phyloP scores from a whole-genome alignment of 2,113 vertebrate species.

The Accipiter virgatus region DNA sequence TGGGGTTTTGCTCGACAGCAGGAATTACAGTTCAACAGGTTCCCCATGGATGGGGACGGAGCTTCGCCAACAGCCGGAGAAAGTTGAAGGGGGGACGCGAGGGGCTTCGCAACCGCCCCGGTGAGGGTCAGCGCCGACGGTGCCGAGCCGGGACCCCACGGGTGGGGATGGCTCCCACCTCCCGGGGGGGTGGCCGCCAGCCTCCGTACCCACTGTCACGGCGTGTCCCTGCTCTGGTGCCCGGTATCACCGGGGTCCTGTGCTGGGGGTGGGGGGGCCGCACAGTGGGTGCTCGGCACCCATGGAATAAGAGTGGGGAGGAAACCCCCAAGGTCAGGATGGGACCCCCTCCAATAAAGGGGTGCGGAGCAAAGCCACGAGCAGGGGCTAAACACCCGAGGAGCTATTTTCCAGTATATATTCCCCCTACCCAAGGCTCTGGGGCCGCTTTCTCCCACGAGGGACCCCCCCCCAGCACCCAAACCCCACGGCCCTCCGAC shows the following conservation, averaged over 20 bases:
- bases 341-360: neutral
- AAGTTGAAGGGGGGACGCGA: neutral
- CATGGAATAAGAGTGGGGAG: no score
- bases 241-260: neutral
- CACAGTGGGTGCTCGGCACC: neutral
- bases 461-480: no score
- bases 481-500: no score
- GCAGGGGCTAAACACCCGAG: neutral
- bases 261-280: neutral
- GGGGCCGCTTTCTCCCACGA: no score
- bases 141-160: accelerated
- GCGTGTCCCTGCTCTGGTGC: neutral
- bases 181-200: no score
- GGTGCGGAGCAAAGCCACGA: neutral
- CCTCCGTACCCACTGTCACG: neutral
- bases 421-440: no score
- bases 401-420: no score
- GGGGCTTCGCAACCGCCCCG: neutral
- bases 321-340: neutral
- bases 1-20: neutral
- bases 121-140: accelerated
- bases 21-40: neutral
- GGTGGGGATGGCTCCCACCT: neutral
- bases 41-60: neutral
- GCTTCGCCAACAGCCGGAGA: no score